A percentile compares a stretch with the other conserved stretches of the same genome.
phyloP scores from a whole-genome alignment of 2,888 invertebrate genomes.

The Dolichopus griseipennis region DNA sequence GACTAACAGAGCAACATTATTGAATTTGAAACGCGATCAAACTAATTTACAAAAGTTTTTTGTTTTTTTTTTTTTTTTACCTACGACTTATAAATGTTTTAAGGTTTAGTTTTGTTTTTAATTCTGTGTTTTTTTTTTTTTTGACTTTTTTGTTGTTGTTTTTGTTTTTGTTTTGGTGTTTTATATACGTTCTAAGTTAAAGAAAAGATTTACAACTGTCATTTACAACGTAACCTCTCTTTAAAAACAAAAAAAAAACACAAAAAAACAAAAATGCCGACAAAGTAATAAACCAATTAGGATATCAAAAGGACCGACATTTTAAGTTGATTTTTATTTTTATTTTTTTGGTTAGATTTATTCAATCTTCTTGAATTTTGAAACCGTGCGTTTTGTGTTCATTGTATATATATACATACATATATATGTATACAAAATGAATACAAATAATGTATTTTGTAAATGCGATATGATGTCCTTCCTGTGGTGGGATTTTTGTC shows the following conservation, averaged over 20 bases:
- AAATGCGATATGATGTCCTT: neutral
- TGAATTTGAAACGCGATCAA: neutral
- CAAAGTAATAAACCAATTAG: slow-evolving; percentile 42
- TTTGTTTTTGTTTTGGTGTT: neutral
- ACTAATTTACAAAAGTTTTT: slow-evolving; percentile 6
- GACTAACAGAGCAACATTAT: neutral
- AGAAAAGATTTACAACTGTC: slow-evolving; percentile 2
- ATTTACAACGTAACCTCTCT: slow-evolving; percentile 6
- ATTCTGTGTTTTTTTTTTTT: neutral
- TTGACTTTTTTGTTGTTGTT: neutral
- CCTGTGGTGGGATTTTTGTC: neutral
- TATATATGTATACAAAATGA: neutral
- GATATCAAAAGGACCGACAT: slow-evolving; percentile 38
- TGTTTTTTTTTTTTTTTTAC: too few species aligned
- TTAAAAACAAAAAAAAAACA: neutral
- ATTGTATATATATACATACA: too few species aligned
- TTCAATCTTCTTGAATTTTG: neutral
- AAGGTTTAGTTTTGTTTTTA: too few species aligned
- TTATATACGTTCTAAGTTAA: neutral
- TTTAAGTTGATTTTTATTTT: slow-evolving; percentile 1
- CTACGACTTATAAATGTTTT: neutral
- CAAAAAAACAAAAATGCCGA: slow-evolving; percentile 31
- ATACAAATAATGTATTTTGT: too few species aligned
- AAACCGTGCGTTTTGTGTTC: neutral
- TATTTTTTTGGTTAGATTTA: neutral